These are phyloP conservation scores for Diuraphis noxia DNA, from an alignment of 1,140 invertebrate genomes.

Conservation along the genomic window DNA sequence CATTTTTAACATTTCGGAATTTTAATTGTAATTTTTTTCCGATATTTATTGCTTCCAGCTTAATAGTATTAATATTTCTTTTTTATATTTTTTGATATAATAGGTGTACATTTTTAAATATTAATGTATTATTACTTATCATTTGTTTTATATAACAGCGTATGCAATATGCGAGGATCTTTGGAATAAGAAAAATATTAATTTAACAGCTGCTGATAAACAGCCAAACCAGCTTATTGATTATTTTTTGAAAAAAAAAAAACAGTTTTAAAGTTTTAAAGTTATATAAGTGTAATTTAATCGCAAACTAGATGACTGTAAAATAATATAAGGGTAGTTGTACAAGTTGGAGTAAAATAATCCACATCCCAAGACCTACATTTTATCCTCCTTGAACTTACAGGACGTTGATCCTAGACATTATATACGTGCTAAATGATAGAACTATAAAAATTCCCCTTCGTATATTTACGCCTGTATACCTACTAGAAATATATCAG, in stretches of 20 bases:
- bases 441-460: conserved; percentile 1
- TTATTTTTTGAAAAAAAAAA: not conserved
- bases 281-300: not conserved
- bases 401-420: not conserved
- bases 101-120: no score
- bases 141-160: not conserved
- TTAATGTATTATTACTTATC: no score
- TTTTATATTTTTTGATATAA: no score
- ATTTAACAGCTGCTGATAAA: not conserved
- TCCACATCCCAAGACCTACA: not conserved
- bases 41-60: no score
- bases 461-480: not conserved
- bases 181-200: not conserved
- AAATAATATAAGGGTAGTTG: conserved; percentile 1
- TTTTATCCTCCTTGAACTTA: not conserved
- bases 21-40: no score
- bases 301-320: not conserved
- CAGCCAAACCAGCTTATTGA: not conserved
- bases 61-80: no score
- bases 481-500: not conserved
- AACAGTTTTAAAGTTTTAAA: not conserved
- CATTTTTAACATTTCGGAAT: no score
- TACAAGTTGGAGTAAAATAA: conserved; percentile 31
- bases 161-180: not conserved
- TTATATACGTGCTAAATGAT: not conserved